Evolutionary conservation across 2,888 invertebrate genomes (phyloP).

Genomic region (Geophilus truncorum): DNA sequence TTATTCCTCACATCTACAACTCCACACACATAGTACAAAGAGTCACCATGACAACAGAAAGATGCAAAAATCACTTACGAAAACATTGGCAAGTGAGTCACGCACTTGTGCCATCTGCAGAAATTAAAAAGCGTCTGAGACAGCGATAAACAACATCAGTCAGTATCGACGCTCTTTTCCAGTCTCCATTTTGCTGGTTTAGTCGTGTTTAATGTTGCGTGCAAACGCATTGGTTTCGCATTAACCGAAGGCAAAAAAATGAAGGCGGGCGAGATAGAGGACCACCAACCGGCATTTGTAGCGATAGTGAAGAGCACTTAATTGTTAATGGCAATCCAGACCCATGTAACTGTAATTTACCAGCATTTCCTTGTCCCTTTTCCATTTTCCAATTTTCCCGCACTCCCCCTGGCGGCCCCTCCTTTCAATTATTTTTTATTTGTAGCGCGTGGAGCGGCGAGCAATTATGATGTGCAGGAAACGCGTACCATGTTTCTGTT

Average conservation of each 20-base stretch:
- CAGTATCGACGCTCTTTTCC: no score
- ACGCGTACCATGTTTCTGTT: background rate
- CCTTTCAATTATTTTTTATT: background rate
- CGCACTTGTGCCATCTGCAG: no score
- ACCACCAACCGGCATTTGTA: background rate
- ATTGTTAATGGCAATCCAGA: background rate
- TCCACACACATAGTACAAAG: no score
- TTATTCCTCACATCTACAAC: no score
- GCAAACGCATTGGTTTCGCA: background rate
- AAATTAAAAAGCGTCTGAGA: no score
- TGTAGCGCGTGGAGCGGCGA: background rate
- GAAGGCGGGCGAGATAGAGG: background rate
- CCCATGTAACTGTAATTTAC: background rate
- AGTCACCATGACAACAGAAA: no score
- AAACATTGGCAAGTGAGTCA: no score
- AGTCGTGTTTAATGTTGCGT: background rate
- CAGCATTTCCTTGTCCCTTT: background rate
- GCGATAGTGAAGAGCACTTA: background rate
- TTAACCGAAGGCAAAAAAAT: background rate
- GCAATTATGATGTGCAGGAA: background rate
- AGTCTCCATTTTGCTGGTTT: no score
- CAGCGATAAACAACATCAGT: no score
- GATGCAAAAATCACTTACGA: no score
- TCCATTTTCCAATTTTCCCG: background rate
- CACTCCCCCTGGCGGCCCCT: background rate